These are phyloP conservation scores for Arrhamphus sclerolepis DNA, from an alignment of 2,797 vertebrate species.

Conservation along the genomic window DNA sequence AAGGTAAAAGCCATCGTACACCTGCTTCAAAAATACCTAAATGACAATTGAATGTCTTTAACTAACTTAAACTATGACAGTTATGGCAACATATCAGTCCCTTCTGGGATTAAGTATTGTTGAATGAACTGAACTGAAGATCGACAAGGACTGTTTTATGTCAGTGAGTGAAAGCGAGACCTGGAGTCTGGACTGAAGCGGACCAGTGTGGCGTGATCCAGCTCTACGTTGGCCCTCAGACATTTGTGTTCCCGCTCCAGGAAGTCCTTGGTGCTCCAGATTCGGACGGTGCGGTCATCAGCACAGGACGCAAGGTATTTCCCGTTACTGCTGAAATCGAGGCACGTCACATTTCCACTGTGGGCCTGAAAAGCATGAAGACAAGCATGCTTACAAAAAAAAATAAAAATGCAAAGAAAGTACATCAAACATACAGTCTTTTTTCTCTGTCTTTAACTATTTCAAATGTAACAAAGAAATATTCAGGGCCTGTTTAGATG, in stretches of 20 bases:
- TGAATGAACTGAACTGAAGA: no score
- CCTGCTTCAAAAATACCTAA: no score
- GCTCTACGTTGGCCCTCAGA: conserved; percentile 88
- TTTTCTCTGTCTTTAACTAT: not conserved
- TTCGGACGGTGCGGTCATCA: conserved; percentile 90
- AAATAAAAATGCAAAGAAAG: no score
- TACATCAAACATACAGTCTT: no score
- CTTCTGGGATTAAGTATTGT: no score
- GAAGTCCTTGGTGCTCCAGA: conserved; percentile 97
- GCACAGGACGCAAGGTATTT: conserved; percentile 94
- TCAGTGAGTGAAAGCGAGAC: conserved; percentile 58
- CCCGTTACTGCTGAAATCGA: conserved; percentile 95
- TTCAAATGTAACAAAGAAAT: no score
- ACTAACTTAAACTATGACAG: no score
- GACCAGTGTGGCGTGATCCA: conserved; percentile 90
- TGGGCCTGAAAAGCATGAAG: conserved; percentile 80
- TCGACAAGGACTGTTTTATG: no score
- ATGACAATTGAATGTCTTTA: no score
- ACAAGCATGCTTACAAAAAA: not conserved
- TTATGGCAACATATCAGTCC: no score
- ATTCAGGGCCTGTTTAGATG: no score
- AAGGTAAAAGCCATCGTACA: no score
- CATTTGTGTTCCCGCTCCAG: conserved; percentile 89
- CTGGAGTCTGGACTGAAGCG: conserved; percentile 94
- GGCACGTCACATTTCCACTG: conserved; percentile 86